phyloP scores from a whole-genome alignment of 2,797 vertebrate species.

The Poeciliopsis gracilis region DNA sequence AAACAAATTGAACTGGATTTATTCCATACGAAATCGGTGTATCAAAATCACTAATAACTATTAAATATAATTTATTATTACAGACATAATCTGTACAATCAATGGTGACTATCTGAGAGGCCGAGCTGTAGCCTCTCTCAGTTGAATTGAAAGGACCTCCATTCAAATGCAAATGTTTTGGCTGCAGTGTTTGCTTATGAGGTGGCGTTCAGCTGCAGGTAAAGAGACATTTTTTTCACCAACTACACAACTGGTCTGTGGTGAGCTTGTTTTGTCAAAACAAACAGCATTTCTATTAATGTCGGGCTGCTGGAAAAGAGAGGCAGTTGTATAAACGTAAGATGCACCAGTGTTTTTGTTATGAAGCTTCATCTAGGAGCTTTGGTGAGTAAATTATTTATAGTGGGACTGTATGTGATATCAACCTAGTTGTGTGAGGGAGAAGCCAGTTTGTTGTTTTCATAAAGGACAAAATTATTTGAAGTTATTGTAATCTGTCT shows the following conservation, averaged over 20 bases:
- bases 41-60: neutral
- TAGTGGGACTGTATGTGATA: neutral
- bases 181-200: constrained; percentile 65
- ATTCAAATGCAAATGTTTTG: constrained; percentile 66
- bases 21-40: neutral
- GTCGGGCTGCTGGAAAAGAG: constrained; percentile 17
- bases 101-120: neutral
- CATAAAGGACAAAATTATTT: neutral
- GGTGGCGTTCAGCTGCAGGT: constrained; percentile 49
- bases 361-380: neutral
- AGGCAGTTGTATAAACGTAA: constrained; percentile 2
- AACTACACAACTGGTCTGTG: constrained; percentile 4
- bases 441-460: neutral
- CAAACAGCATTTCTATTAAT: neutral
- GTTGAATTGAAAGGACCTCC: constrained; percentile 25
- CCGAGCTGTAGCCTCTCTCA: constrained; percentile 47
- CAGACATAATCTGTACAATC: neutral
- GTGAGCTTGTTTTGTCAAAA: constrained; percentile 16
- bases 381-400: neutral
- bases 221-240: constrained; percentile 13
- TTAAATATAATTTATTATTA: neutral
- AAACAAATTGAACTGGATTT: neutral
- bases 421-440: neutral
- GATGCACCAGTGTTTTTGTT: neutral
- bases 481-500: neutral